Evolutionary conservation across 1,140 invertebrate genomes (phyloP), one percentile per base, ranked within the genome.

Genomic region (Drosophila guanche): DNA sequence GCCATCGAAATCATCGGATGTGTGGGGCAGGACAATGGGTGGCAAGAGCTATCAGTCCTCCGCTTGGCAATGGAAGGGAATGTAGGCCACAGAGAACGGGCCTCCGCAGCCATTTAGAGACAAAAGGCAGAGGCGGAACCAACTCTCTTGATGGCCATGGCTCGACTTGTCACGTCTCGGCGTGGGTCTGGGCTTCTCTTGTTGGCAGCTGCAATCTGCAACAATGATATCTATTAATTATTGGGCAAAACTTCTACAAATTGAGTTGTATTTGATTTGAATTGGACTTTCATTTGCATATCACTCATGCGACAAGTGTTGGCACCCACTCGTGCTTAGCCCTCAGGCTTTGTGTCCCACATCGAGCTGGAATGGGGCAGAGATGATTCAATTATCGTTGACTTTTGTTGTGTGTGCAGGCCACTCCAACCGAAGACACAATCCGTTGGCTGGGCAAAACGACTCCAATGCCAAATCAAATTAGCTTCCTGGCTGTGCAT

Each of bases 191-290:
- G 16, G 16, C 16, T 20, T 20, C 16, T 20, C 16, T 20, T 20
- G 53, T 33, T 45, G 23, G 23, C 50, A 68, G 29, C 66, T 69
- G 51, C 65, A 67, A 68, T 68, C 62, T 68, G 63, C 25, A 47
- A 65, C 66, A 68, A 69, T 69, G 63, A 68, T 68, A 69, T 68
- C 66, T 69, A 69, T 69, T 68, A 69, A 69, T 69, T 69, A 69
- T 56, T 56, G 66, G 66, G 2, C 41, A 51, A 69, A 68, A 69
- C 66, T 69, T 63, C 10, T 20, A 43, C 51, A 69, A 69, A 69
- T 69, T 69, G 66, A 69, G 66, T 69, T 69, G 68, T 68, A 68
- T 69, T 68, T 48, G 33, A 51, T 48, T 41, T 48, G 43, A 69
- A 69, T 63, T 47, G 66, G 51, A 56, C 48, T 41, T 68, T 68